These are phyloP conservation scores for Enteromius afrohamiltoni DNA, from an alignment of 2,797 vertebrate genomes.

Conservation along the genomic window DNA sequence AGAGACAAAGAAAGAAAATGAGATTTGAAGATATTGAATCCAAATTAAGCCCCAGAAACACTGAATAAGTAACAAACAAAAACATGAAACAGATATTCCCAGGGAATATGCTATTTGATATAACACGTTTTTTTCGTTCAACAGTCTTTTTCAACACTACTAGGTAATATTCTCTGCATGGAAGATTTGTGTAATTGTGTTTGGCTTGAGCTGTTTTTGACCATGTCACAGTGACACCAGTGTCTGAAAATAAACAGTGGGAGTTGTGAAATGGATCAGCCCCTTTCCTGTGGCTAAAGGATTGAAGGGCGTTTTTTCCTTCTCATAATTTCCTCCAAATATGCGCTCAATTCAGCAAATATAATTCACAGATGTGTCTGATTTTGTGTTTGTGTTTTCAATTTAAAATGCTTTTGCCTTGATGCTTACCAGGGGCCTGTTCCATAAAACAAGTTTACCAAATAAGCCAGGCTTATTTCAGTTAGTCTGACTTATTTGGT, in stretches of 20 bases:
- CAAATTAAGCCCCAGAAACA: neutral
- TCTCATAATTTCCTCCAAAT: neutral
- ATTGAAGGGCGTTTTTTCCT: neutral
- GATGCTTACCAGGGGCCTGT: neutral
- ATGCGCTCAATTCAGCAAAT: neutral
- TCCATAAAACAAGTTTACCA: too few relatives aligned
- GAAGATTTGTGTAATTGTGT: slow-evolving; percentile 8
- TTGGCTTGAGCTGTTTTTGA: slow-evolving; percentile 13
- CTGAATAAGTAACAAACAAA: neutral
- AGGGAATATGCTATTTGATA: slow-evolving; percentile 10
- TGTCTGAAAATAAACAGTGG: neutral
- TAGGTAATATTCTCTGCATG: neutral
- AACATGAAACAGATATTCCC: neutral
- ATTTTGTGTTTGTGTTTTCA: neutral
- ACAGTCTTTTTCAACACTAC: neutral
- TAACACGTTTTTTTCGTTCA: neutral
- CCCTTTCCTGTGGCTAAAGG: neutral
- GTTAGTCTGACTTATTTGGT: too few relatives aligned
- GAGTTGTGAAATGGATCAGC: neutral
- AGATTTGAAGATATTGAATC: slow-evolving; percentile 2
- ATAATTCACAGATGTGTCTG: slow-evolving; percentile 7
- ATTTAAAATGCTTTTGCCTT: neutral
- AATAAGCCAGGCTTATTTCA: too few relatives aligned
- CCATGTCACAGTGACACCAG: neutral
- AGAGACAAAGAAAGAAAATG: neutral